Conservation (phyloP, 2,888 invertebrate genomes). For the Marasmarcha lunaedactyla region DNA sequence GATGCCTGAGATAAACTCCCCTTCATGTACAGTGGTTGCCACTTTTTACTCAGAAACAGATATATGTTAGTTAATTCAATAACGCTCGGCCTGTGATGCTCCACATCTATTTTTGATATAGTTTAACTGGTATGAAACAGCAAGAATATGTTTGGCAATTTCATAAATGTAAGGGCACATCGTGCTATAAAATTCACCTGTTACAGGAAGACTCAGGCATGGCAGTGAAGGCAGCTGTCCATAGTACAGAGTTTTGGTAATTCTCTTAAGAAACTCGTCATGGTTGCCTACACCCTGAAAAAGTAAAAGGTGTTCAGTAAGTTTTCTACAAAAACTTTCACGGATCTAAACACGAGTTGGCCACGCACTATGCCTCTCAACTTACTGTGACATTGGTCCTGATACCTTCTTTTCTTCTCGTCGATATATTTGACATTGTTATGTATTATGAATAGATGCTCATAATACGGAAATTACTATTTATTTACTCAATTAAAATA, state of each 20-base stretch:
- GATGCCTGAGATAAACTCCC: no score
- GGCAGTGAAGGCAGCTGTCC: constrained; percentile 80
- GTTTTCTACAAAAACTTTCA: background rate
- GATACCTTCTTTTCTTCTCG: constrained; percentile 57
- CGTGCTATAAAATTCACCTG: constrained; percentile 75
- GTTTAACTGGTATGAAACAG: no score
- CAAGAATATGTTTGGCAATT: no score
- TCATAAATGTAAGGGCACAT: no score
- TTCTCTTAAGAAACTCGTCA: constrained; percentile 82
- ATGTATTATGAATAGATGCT: background rate
- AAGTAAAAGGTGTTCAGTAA: constrained; percentile 11
- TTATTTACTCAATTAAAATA: background rate
- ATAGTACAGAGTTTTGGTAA: constrained; percentile 91
- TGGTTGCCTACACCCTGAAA: constrained; percentile 76
- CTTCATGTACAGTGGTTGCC: no score
- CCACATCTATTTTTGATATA: no score
- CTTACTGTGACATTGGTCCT: constrained; percentile 66
- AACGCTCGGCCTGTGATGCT: no score
- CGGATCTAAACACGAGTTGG: constrained; percentile 12
- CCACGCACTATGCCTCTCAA: constrained; percentile 23
- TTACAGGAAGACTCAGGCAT: constrained; percentile 80
- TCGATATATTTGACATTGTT: constrained; percentile 67
- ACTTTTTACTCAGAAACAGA: no score
- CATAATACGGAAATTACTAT: background rate
- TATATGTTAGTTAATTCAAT: no score